Percentiles rank a stretch among this genome's conserved stretches.
These are phyloP conservation scores for Aphaenogaster ashmeadi DNA, from an alignment of 1,140 invertebrate species.

Conservation along the genomic window DNA sequence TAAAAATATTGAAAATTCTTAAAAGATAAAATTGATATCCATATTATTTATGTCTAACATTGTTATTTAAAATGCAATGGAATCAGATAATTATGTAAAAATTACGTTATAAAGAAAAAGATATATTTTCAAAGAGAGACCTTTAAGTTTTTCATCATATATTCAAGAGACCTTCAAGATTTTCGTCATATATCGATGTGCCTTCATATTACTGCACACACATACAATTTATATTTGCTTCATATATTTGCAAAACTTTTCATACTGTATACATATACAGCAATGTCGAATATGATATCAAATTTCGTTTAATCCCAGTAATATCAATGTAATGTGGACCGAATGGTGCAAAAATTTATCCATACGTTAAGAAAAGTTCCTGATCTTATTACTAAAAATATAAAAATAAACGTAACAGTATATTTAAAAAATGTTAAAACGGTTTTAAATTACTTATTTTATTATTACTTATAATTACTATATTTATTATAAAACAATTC, in stretches of 20 bases:
- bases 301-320: neutral
- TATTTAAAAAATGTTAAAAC: neutral
- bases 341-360: neutral
- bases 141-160: no score
- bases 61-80: neutral
- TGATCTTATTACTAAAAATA: neutral
- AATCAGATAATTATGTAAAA: neutral
- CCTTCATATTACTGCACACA: neutral
- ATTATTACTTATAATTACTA: neutral
- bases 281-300: neutral
- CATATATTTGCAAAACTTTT: neutral
- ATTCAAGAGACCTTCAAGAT: neutral
- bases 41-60: neutral
- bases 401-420: neutral
- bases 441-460: neutral
- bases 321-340: neutral
- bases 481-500: constrained; percentile 3
- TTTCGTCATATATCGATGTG: neutral
- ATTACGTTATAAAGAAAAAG: neutral
- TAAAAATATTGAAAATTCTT: neutral
- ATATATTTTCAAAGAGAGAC: neutral
- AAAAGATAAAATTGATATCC: neutral
- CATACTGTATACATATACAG: neutral
- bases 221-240: neutral
- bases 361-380: neutral